These are phyloP conservation scores for Helicolenus hilgendorfi DNA, from an alignment of 2,797 vertebrate species.

Conservation along the genomic window DNA sequence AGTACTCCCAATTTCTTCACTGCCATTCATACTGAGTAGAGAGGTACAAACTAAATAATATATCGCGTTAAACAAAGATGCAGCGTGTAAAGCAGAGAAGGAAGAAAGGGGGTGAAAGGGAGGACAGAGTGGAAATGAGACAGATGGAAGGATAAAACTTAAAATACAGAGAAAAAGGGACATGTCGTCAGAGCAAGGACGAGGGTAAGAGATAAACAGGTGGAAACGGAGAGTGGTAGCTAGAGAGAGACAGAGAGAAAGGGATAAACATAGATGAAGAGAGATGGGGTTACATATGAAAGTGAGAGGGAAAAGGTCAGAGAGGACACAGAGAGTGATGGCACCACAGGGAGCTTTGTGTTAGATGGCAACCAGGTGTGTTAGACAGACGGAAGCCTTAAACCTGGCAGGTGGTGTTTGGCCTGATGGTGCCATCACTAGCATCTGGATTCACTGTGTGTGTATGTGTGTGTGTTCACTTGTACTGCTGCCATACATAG, in stretches of 20 bases:
- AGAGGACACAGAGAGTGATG: slow-evolving; percentile 66
- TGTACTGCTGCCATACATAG: not conserved
- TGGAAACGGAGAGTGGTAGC: slow-evolving; percentile 12
- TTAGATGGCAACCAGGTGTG: slow-evolving; percentile 73
- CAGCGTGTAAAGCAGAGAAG: not conserved
- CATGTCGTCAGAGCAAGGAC: not conserved
- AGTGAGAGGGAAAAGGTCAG: slow-evolving; percentile 64
- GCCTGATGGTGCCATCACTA: slow-evolving; percentile 61
- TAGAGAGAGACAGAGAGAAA: not conserved
- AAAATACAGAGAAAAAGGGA: not conserved
- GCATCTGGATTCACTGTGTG: slow-evolving; percentile 58
- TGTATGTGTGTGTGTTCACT: not conserved
- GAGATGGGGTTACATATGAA: slow-evolving; percentile 5
- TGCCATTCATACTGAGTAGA: slow-evolving; percentile 9
- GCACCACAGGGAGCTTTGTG: slow-evolving; percentile 51
- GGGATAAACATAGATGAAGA: slow-evolving; percentile 24
- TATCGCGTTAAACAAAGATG: slow-evolving; percentile 27
- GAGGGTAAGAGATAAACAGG: slow-evolving; percentile 17
- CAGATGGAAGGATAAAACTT: slow-evolving; percentile 19
- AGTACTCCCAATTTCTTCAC: not conserved
- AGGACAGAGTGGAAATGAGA: slow-evolving; percentile 26
- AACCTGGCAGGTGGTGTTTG: slow-evolving; percentile 72
- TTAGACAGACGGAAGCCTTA: slow-evolving; percentile 67
- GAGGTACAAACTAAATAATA: slow-evolving; percentile 7
- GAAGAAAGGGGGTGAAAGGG: not conserved